phyloP scores from a whole-genome alignment of 2,888 invertebrate genomes.

The Cataglyphis livida region DNA sequence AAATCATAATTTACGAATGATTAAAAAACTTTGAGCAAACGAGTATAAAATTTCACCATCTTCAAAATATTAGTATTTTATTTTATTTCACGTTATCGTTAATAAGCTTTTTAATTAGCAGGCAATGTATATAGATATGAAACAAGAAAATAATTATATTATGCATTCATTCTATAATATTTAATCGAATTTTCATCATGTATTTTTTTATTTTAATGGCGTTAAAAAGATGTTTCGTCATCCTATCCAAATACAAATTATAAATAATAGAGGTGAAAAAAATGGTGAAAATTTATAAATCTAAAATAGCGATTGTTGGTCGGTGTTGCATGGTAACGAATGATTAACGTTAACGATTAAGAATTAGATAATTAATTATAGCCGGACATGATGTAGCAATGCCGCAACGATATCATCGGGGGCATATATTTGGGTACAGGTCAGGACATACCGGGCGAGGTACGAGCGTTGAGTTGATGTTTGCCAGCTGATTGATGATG shows the following conservation, averaged over 20 bases:
- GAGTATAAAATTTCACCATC: neutral
- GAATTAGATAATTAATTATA: conserved; percentile 79
- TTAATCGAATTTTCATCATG: neutral
- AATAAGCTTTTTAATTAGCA: neutral
- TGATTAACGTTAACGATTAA: conserved; percentile 68
- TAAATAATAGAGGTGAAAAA: neutral
- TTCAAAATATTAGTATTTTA: neutral
- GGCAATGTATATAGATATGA: neutral
- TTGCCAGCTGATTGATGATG: conserved; percentile 85
- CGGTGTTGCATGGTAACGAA: conserved; percentile 1
- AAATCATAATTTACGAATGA: conserved; percentile 3
- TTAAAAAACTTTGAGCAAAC: neutral
- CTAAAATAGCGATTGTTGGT: neutral
- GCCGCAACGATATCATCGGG: conserved; percentile 78
- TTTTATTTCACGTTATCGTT: neutral
- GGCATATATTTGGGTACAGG: conserved; percentile 77
- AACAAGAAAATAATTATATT: neutral
- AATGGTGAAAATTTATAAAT: conserved; percentile 6
- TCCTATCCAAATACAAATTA: neutral
- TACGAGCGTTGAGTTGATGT: conserved; percentile 84
- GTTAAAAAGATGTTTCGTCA: neutral
- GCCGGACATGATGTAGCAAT: conserved; percentile 80
- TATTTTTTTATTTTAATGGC: neutral
- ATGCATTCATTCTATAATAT: neutral
- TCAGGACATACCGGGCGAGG: conserved; percentile 75